Evolutionary conservation across 92 coral and sea anemone species (phyloP), one percentile per base, ranked within the genome.

Genomic region (Pocillopora meandrina): DNA sequence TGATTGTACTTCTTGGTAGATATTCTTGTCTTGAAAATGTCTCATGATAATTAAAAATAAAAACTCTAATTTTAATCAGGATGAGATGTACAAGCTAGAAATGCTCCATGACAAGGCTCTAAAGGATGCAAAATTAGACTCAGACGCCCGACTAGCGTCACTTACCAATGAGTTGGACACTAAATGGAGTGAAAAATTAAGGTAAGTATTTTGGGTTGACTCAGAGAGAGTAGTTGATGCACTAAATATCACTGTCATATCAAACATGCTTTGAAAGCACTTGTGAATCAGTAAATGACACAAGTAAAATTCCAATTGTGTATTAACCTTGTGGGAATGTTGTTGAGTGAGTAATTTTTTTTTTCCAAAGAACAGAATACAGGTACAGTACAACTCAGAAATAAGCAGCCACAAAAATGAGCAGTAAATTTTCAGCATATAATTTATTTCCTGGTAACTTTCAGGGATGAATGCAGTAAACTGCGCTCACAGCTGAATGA

Each of bases 101-200:
- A 72, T 75, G 17, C 87, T 91, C 6, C 87, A 87, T 36, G 90
- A 90, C 73, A 85, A 86, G 65, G 87, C 83, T 66, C 78, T 60
- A 66, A 86, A 82, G 75, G 92, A 96, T 61, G 91, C 91, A 21
- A 90, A 89, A 75, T 65, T 78, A 56, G 90, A 89, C 71, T 84
- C 92, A 71, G 89, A 92, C 65, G 71, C 91, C 63, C 85, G 77
- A 33, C 84, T 96, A 69, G 89, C 91, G 79, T 90, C 90, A 13
- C 66, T 87, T 26, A 80, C 94, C 35, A 87, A 87, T 17, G 88
- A 96, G 19, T 87, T 96, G 66, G 95, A 93, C 47, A 80, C 79
- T 2, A 93, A 94, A 61, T 96, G 99, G 99, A 88, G 92, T 69
- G 88, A 84, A 16, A 90, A 88, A 76, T 90, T 96, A 73, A 92